A percentile compares a stretch with the other conserved stretches of the same genome.
phyloP scores from a whole-genome alignment of 2,113 vertebrate genomes.

The Accipiter virgatus region DNA sequence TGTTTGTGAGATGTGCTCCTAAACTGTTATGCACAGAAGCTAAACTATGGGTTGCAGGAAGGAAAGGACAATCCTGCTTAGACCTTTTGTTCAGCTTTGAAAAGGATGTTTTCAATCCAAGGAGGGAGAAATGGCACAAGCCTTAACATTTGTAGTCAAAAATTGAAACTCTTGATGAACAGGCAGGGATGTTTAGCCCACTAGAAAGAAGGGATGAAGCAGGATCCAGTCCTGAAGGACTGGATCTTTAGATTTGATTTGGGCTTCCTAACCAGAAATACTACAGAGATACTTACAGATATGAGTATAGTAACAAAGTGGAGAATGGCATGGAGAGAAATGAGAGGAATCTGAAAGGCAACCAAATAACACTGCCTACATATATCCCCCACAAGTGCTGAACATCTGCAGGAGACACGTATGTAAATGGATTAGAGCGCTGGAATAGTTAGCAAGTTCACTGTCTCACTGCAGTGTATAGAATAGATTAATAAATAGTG shows the following conservation, averaged over 20 bases:
- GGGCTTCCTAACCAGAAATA: neutral
- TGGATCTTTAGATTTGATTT: neutral
- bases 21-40: neutral
- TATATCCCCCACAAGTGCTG: neutral
- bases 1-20: neutral
- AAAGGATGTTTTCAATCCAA: neutral
- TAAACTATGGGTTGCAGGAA: neutral
- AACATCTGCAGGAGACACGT: neutral
- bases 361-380: neutral
- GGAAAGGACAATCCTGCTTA: neutral
- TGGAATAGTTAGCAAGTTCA: conserved; percentile 39
- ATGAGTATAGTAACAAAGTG: neutral
- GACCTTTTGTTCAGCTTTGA: neutral
- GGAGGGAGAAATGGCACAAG: neutral
- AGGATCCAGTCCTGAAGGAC: neutral
- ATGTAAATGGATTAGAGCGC: conserved; percentile 49
- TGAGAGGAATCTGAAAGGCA: neutral
- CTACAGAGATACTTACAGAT: neutral
- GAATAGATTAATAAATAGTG: conserved; percentile 72
- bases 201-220: neutral
- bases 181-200: neutral
- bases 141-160: neutral
- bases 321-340: neutral
- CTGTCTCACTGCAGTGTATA: conserved; percentile 16
- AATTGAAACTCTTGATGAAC: neutral